A percentile compares a stretch with the other conserved stretches of the same genome.
These are phyloP conservation scores for Phrynocephalus forsythii DNA, from an alignment of 2,797 vertebrate species.

Conservation along the genomic window DNA sequence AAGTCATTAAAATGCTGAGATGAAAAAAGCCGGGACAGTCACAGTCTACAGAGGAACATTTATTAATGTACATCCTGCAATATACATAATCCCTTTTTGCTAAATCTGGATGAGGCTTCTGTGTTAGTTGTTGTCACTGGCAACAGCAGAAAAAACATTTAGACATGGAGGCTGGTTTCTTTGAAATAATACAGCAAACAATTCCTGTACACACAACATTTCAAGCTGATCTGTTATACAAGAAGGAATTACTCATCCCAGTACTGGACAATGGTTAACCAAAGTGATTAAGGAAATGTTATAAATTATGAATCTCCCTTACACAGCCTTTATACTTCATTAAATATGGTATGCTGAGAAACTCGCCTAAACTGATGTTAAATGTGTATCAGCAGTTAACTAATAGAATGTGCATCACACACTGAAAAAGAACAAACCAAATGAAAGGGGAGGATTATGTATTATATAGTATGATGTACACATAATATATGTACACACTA, in stretches of 20 bases:
- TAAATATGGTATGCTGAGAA: neutral
- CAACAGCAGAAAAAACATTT: neutral
- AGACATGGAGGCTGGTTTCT: neutral
- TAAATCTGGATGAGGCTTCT: neutral
- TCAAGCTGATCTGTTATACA: neutral
- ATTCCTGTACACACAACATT: neutral
- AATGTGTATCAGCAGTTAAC: neutral
- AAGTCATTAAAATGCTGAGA: neutral
- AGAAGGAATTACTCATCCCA: neutral
- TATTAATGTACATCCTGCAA: no score
- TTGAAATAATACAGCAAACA: neutral
- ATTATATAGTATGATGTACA: no score
- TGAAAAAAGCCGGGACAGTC: neutral
- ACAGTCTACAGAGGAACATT: neutral
- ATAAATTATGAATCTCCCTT: neutral
- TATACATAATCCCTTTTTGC: neutral
- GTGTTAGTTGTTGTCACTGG: neutral
- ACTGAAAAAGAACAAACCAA: neutral
- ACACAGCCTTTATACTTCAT: neutral
- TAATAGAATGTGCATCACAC: neutral
- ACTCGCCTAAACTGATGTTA: neutral
- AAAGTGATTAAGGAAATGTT: slow-evolving; percentile 17
- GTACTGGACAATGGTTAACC: neutral
- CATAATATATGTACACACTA: no score
- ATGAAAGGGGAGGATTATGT: neutral